Conservation (phyloP, 1,140 invertebrate species). For the Cherax quadricarinatus region DNA sequence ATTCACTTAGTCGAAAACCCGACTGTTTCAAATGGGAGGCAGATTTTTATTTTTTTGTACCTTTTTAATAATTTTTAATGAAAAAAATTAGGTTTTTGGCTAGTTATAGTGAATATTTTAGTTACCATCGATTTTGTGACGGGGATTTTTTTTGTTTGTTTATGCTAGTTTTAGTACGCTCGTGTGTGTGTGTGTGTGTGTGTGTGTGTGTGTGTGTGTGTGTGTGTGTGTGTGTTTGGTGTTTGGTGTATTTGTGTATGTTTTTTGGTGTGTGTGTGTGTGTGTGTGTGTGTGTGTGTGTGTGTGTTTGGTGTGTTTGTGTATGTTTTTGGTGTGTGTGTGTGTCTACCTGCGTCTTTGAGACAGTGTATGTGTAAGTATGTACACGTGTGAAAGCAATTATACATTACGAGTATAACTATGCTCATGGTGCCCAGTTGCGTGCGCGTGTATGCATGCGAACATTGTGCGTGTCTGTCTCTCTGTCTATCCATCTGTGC, state of each 20-base stretch:
- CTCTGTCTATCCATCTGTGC: too few species aligned
- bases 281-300: too few species aligned
- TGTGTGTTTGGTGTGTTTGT: too few species aligned
- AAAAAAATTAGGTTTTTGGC: background rate
- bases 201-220: conserved; percentile 25
- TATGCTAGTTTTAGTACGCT: background rate
- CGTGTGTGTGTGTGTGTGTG: conserved; percentile 1
- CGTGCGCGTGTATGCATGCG: conserved; percentile 11
- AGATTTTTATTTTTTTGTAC: conserved; percentile 6
- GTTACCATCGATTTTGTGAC: background rate
- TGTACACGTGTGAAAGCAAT: too few species aligned
- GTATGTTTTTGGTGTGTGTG: too few species aligned
- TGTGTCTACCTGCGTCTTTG: background rate
- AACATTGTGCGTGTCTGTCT: too few species aligned
- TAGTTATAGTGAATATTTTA: background rate
- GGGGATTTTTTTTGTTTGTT: background rate
- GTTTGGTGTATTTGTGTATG: too few species aligned
- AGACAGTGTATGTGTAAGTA: too few species aligned
- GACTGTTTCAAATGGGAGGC: conserved; percentile 13
- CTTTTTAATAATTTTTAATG: background rate
- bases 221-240: background rate
- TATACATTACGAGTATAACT: too few species aligned
- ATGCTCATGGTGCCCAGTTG: background rate
- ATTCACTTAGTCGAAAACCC: background rate
- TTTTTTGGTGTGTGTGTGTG: too few species aligned